Evolutionary conservation across 2,113 vertebrate genomes (phyloP).

Genomic region (Pitta sordida): DNA sequence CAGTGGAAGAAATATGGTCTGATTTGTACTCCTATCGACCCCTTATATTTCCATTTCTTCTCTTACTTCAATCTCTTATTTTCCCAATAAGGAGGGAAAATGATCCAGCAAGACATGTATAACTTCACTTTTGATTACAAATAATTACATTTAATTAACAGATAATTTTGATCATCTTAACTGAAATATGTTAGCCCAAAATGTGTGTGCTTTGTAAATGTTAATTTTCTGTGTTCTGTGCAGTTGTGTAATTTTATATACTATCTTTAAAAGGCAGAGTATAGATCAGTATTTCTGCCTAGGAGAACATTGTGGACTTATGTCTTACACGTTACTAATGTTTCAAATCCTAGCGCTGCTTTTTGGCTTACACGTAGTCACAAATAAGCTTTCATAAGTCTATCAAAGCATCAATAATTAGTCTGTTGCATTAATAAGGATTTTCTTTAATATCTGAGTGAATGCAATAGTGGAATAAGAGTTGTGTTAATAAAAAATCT

Average conservation of each 20-base stretch:
- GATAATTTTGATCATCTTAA: background rate
- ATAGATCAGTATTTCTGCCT: background rate
- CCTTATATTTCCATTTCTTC: background rate
- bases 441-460: background rate
- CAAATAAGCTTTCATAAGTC: slow-evolving; percentile 9
- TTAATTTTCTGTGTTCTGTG: background rate
- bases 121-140: background rate
- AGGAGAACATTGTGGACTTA: background rate
- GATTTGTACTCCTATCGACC: background rate
- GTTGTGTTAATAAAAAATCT: background rate
- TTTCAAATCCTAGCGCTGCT: background rate
- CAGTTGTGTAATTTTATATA: background rate
- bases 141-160: background rate
- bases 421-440: background rate
- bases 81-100: background rate
- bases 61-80: background rate
- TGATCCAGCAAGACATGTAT: background rate
- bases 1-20: background rate
- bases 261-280: background rate
- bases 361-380: background rate
- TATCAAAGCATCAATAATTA: slow-evolving; percentile 1
- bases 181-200: background rate
- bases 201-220: background rate
- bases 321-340: background rate
- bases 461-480: background rate